phyloP scores from a whole-genome alignment of 2,888 invertebrate species.

The Melolontha melolontha region DNA sequence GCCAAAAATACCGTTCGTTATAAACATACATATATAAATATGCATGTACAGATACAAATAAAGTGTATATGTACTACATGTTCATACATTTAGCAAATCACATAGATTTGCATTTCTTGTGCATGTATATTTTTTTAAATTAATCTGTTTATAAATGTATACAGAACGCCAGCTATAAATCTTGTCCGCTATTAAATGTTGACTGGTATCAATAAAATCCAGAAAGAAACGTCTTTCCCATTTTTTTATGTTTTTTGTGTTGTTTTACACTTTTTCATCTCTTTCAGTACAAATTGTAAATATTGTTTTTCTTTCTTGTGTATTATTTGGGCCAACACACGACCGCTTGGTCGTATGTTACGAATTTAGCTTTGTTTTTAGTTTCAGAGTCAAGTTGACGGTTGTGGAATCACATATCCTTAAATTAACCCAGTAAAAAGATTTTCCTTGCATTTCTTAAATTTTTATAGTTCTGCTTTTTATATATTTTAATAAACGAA shows the following conservation, averaged over 20 bases:
- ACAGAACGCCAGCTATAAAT: conserved; percentile 29
- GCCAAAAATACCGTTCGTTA: conserved; percentile 28
- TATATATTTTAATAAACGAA: no score
- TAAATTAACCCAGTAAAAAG: no score
- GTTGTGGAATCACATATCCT: no score
- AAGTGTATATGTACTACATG: conserved; percentile 4
- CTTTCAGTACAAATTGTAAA: conserved; percentile 18
- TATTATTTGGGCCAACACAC: background rate
- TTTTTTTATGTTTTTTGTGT: background rate
- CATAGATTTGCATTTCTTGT: no score
- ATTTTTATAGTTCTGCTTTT: no score
- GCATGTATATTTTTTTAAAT: conserved; percentile 30
- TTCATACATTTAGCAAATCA: background rate
- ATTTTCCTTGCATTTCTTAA: no score
- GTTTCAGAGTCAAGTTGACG: no score
- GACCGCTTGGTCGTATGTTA: no score
- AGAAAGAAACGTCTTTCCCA: conserved; percentile 16
- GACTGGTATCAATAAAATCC: conserved; percentile 34
- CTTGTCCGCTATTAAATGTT: conserved; percentile 35
- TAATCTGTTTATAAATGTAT: conserved; percentile 36
- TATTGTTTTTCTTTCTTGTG: conserved; percentile 1
- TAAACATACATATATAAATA: no score
- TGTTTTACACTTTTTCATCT: conserved; percentile 8
- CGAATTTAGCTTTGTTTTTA: no score
- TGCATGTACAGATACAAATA: no score